These are phyloP conservation scores for Biston stratarius DNA, from an alignment of 2,888 invertebrate species.

Conservation along the genomic window DNA sequence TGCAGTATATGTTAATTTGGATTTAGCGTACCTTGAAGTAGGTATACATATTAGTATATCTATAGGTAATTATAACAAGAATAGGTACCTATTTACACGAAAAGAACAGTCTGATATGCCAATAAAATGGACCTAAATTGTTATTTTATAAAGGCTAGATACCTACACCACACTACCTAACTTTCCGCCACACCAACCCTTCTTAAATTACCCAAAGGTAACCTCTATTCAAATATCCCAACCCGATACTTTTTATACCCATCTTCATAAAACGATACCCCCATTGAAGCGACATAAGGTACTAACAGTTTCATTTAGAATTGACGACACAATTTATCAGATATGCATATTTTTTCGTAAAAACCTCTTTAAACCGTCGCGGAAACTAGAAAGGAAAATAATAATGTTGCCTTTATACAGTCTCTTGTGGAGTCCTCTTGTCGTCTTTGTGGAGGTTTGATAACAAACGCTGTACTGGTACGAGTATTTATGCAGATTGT, in stretches of 20 bases:
- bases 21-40: too few species aligned
- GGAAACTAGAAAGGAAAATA: too few species aligned
- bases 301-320: conserved; percentile 1
- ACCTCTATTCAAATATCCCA: conserved; percentile 29
- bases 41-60: too few species aligned
- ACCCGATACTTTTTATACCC: conserved; percentile 33
- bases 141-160: conserved; percentile 9
- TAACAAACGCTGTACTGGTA: too few species aligned
- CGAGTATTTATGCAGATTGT: too few species aligned
- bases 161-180: conserved; percentile 3
- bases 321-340: neutral
- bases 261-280: conserved; percentile 30
- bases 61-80: too few species aligned
- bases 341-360: too few species aligned
- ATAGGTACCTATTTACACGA: neutral
- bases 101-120: neutral
- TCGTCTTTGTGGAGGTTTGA: too few species aligned
- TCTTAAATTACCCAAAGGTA: conserved; percentile 29
- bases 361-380: too few species aligned
- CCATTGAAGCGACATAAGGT: conserved; percentile 23
- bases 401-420: too few species aligned
- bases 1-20: too few species aligned
- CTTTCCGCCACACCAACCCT: conserved; percentile 17
- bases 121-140: conserved; percentile 1
- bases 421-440: too few species aligned